Evolutionary conservation across 2,113 vertebrate genomes (phyloP), one percentile per base, ranked within the genome.

Genomic region (Cryptotis parvus): DNA sequence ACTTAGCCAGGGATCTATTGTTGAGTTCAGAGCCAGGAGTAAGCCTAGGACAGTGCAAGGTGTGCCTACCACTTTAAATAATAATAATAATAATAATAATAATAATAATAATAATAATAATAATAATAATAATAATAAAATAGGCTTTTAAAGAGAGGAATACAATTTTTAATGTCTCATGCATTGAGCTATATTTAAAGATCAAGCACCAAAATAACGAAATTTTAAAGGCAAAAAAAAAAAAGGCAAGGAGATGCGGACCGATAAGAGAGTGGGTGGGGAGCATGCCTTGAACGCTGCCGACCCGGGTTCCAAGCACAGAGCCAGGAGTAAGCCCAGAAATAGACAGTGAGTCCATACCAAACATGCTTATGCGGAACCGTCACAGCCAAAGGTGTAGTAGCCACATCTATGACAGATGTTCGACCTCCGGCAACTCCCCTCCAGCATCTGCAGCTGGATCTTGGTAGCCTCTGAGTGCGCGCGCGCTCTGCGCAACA

Each of bases 151-250:
- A 55, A 77, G 20, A 68, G 3, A 73, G 75, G 37, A 11, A 29
- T 69, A 69, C n/a, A n/a, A n/a, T n/a, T n/a, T n/a, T n/a, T n/a
- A 88, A 45, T 82, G 12, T 15, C 27, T n/a, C 55, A 15, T 76
- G 29, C 10, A 49, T 14, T 65, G 58, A 83, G 16, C 7, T 43
- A 78, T 80, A 55, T 35, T 81, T 70, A 73, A 86, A 89, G 29
- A 45, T 12, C 27, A 58, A 18, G 52, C 0, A 1, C 33, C 69
- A 66, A 91, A 75, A 92, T 29, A 81, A 52, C 29, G 55, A 76
- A 86, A 85, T 70, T 61, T 22, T 63, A 75, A 84, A 33, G 79
- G 39, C 33, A 94, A 39, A 88, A 87, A 79, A 70, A 84, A 65
- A 66, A 20, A 82, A 84, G 37, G 49, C 43, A 27, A 52, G 8